Evolutionary conservation across 2,888 invertebrate genomes (phyloP), one percentile per base, ranked within the genome.

Genomic region (Leucophenga maculata): DNA sequence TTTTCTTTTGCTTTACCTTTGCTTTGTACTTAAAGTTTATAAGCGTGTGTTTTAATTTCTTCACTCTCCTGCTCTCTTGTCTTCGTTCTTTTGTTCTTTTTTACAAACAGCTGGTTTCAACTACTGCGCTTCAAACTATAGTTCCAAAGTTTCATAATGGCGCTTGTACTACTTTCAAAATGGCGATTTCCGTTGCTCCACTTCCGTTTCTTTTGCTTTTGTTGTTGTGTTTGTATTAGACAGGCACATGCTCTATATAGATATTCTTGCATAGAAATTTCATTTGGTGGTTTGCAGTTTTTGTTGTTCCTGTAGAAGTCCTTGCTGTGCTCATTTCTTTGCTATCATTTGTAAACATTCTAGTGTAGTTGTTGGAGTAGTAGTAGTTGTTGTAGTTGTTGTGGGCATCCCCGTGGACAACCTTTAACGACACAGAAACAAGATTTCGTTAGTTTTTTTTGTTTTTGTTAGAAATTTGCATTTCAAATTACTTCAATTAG

Each of bases 361-460:
- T 70, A 50, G 75, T 77, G 78, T 77, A 64, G 75, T 72, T 72
- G 78, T 71, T 67, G 77, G 70, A 71, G 72, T 70, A 50, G 70
- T 65, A 68, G 69, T 73, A 71, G 67, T 75, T 76, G 80, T 71
- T 79, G 79, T 76, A 82, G 77, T 77, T 74, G 76, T 72, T 79
- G 71, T 82, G 77, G 83, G 82, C 84, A 81, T 87, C 84, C 86
- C 85, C 83, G 84, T 87, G 89, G 89, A 90, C 90, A 90, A 91
- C 91, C 91, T 91, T 91, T 88, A 88, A 89, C 89, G 88, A 91
- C 90, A 91, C 90, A 90, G 89, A 89, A 89, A 89, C 89, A 90
- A 89, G 84, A 89, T 88, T 89, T 88, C 88, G 85, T 88, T 87
- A 88, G 87, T 86, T 81, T 79, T 78, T 74, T 67, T 74, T 68